Evolutionary conservation across 2,113 vertebrate species (phyloP).

Genomic region (Beaufortia kweichowensis): DNA sequence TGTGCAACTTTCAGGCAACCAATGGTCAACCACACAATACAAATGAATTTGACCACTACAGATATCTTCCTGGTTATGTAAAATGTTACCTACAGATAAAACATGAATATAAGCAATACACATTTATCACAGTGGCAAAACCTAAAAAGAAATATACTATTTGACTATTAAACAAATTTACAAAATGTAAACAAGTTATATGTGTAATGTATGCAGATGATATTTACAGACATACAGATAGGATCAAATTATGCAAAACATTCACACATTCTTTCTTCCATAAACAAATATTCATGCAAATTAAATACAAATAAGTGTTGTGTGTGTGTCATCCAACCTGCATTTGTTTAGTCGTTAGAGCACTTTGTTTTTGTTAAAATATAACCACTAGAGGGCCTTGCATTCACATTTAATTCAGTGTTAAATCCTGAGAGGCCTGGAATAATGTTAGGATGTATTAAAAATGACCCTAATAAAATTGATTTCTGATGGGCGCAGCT

Average conservation of each 20-base stretch:
- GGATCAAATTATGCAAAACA: neutral
- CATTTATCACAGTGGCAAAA: too few relatives aligned
- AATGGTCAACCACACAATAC: neutral
- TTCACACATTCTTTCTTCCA: neutral
- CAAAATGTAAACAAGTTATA: too few relatives aligned
- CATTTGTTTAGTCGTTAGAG: neutral
- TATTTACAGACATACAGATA: too few relatives aligned
- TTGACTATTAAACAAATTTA: too few relatives aligned
- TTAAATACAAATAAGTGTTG: neutral
- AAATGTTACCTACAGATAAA: too few relatives aligned
- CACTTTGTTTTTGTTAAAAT: neutral
- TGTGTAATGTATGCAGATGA: too few relatives aligned
- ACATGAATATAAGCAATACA: too few relatives aligned
- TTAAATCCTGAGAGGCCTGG: neutral
- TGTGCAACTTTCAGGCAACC: neutral
- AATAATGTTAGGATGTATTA: neutral
- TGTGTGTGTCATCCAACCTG: neutral
- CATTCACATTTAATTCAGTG: conserved; percentile 10
- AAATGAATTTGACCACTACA: too few relatives aligned
- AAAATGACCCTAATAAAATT: too few relatives aligned
- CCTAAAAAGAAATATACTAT: too few relatives aligned
- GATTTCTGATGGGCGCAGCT: neutral
- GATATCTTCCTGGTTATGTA: too few relatives aligned
- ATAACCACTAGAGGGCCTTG: conserved; percentile 51
- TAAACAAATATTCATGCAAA: neutral